Percentiles rank a stretch among this genome's conserved stretches.
Evolutionary conservation across 2,888 invertebrate species (phyloP).

Genomic region (Cyclophora punctaria): DNA sequence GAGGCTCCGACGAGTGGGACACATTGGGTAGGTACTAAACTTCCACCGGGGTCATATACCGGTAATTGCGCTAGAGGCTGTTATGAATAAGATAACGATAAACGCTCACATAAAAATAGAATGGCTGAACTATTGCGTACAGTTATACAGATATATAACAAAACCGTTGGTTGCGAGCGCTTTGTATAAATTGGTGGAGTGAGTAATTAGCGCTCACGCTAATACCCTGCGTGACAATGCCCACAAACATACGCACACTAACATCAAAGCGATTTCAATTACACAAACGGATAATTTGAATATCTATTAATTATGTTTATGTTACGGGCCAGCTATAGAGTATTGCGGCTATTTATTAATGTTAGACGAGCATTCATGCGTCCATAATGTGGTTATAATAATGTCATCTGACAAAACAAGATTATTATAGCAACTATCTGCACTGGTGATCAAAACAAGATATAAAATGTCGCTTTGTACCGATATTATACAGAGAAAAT

Average conservation of each 20-base stretch:
- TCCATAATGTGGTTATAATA: background rate
- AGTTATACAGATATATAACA: background rate
- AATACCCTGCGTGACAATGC: slow-evolving; percentile 13
- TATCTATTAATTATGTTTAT: too few relatives aligned
- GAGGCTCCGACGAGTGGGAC: too few relatives aligned
- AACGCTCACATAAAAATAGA: background rate
- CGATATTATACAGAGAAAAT: slow-evolving; percentile 16
- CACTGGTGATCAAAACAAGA: slow-evolving; percentile 9
- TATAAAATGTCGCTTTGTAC: slow-evolving; percentile 15
- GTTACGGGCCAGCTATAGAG: too few relatives aligned
- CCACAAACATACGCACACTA: background rate
- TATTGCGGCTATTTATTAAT: too few relatives aligned
- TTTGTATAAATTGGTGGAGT: slow-evolving; percentile 16
- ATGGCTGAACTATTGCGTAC: background rate
- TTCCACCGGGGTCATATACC: too few relatives aligned
- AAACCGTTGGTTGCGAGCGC: slow-evolving; percentile 9
- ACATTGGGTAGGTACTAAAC: too few relatives aligned
- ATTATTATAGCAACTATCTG: background rate
- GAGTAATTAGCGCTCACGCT: slow-evolving; percentile 19
- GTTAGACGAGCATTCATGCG: slow-evolving; percentile 1
- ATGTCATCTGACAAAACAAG: slow-evolving; percentile 5
- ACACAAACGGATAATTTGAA: too few relatives aligned
- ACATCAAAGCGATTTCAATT: slow-evolving; percentile 10
- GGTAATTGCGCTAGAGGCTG: too few relatives aligned
- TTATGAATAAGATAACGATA: too few relatives aligned